These are phyloP conservation scores for Falcaria lacertinaria DNA, from an alignment of 2,888 invertebrate genomes.

Conservation along the genomic window DNA sequence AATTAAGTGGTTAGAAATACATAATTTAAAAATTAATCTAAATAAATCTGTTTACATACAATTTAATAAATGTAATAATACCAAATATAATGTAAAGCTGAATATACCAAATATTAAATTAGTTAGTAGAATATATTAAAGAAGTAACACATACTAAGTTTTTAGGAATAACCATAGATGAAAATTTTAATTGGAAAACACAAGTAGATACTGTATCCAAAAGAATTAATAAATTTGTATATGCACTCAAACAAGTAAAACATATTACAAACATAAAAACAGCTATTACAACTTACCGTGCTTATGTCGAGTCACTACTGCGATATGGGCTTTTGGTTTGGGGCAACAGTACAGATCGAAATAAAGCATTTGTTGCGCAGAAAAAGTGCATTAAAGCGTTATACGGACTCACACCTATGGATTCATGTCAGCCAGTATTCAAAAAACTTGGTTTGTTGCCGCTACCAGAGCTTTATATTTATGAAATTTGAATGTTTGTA, in stretches of 20 bases:
- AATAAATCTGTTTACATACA: neutral
- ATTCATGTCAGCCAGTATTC: no score
- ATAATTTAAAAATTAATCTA: neutral
- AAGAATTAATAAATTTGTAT: conserved; percentile 2
- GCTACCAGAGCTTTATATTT: neutral
- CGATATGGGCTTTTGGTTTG: conserved; percentile 3
- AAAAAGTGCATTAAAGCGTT: no score
- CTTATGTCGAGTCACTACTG: neutral
- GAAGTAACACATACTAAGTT: no score
- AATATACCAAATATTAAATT: no score
- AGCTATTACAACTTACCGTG: neutral
- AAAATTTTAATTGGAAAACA: no score
- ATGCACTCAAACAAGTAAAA: conserved; percentile 1
- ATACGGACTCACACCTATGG: no score
- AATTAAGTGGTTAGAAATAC: neutral
- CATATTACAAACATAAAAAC: conserved; percentile 3
- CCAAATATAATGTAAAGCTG: no score
- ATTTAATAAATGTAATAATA: neutral
- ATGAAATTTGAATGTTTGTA: neutral
- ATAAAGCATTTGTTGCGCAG: no score
- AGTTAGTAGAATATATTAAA: no score
- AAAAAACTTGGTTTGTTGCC: neutral
- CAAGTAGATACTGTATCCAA: no score
- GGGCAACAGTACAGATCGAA: conserved; percentile 3
- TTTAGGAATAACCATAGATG: no score